Conservation (phyloP, 2,888 invertebrate species). For the Sphaerophoria taeniata region DNA sequence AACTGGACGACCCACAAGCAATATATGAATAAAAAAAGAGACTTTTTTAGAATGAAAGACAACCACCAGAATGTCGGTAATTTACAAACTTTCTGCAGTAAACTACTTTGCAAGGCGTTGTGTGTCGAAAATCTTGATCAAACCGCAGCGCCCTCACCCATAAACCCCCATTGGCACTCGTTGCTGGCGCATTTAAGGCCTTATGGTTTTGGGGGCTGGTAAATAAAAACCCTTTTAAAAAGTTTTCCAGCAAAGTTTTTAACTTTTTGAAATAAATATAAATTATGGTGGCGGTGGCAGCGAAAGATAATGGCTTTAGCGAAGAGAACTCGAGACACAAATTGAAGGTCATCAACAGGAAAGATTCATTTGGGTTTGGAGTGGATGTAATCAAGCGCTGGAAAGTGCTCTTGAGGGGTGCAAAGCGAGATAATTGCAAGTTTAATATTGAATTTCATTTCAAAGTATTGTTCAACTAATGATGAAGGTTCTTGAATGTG, state of each 20-base stretch:
- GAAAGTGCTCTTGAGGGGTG: too few relatives aligned
- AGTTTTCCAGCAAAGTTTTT: constrained; percentile 7
- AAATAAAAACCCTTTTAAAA: constrained; percentile 30
- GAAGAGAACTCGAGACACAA: neutral
- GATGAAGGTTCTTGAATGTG: too few relatives aligned
- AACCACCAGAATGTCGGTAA: constrained; percentile 47
- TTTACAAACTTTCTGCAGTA: constrained; percentile 53
- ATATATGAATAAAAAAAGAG: constrained; percentile 8
- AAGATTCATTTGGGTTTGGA: neutral
- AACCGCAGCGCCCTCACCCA: neutral
- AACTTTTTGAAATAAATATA: constrained; percentile 43
- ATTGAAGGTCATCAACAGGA: constrained; percentile 15
- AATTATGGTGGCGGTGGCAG: constrained; percentile 5
- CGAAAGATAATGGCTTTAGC: neutral
- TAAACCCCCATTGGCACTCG: neutral
- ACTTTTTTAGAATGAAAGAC: constrained; percentile 35
- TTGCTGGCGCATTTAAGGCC: neutral
- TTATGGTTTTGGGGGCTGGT: constrained; percentile 29
- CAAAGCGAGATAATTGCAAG: too few relatives aligned
- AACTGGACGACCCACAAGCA: neutral
- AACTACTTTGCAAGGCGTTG: constrained; percentile 23
- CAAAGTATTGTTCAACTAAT: too few relatives aligned
- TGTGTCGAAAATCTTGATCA: constrained; percentile 54
- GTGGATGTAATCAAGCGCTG: too few relatives aligned
- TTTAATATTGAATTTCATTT: too few relatives aligned